phyloP scores from a whole-genome alignment of 2,113 vertebrate genomes.

The Epinephelus fuscoguttatus region DNA sequence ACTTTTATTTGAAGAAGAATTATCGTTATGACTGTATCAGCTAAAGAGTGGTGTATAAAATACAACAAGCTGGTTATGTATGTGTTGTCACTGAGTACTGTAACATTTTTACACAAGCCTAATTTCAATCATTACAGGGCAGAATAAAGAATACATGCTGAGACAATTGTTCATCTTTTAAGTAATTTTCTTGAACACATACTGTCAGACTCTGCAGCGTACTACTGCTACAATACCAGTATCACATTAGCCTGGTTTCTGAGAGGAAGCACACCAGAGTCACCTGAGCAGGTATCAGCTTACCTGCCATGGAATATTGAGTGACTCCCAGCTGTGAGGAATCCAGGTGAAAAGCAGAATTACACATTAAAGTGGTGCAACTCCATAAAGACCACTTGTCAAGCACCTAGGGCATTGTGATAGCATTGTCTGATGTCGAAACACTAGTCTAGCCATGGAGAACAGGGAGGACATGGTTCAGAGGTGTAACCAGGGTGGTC shows the following conservation, averaged over 20 bases:
- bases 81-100: neutral
- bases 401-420: conserved; percentile 23
- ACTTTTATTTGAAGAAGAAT: conserved; percentile 29
- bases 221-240: neutral
- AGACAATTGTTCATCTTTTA: neutral
- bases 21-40: neutral
- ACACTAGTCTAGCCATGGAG: conserved; percentile 6
- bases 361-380: conserved; percentile 17
- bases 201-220: neutral
- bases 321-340: neutral
- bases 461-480: conserved; percentile 6
- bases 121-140: neutral
- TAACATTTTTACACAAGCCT: neutral
- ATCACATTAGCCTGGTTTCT: conserved; percentile 27
- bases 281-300: conserved; percentile 39
- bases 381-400: conserved; percentile 4
- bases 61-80: neutral
- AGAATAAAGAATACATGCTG: conserved; percentile 8
- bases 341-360: conserved; percentile 18
- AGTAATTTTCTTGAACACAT: neutral
- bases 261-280: neutral
- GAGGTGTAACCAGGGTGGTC: conserved; percentile 12
- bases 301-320: conserved; percentile 24
- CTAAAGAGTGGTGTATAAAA: neutral
- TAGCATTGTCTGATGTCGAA: conserved; percentile 11